Evolutionary conservation across 2,113 vertebrate species (phyloP).

Genomic region (Nothobranchius furzeri): DNA sequence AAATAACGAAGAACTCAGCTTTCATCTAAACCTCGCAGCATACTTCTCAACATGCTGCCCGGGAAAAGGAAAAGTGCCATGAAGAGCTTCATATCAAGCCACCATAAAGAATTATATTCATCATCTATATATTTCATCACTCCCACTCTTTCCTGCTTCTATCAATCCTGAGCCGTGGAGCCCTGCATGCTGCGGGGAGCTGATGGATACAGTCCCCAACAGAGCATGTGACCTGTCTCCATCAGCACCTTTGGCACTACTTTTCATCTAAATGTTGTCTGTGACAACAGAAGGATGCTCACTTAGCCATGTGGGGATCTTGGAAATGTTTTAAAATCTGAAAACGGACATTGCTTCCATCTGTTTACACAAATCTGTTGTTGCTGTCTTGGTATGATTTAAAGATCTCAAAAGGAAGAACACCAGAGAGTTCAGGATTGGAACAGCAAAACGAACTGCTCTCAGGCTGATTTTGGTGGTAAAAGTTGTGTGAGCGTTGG

Average conservation of each 20-base stretch:
- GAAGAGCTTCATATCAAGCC: constrained; percentile 44
- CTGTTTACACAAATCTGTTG: neutral
- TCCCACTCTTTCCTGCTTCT: constrained; percentile 70
- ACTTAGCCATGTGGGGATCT: constrained; percentile 9
- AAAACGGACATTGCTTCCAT: constrained; percentile 11
- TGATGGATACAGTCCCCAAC: constrained; percentile 70
- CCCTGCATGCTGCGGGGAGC: constrained; percentile 64
- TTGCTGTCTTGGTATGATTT: neutral
- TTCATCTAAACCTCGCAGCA: constrained; percentile 23
- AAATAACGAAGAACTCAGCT: neutral
- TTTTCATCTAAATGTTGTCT: constrained; percentile 65
- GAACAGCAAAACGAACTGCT: neutral
- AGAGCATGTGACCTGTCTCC: constrained; percentile 60
- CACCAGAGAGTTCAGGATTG: neutral
- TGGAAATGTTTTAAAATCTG: constrained; percentile 7
- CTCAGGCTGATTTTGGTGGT: constrained; percentile 6
- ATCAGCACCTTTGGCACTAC: constrained; percentile 42
- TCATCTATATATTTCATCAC: constrained; percentile 76
- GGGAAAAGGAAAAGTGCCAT: constrained; percentile 37
- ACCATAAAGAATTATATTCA: constrained; percentile 68
- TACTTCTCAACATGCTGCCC: constrained; percentile 24
- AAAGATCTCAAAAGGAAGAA: neutral
- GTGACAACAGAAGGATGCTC: constrained; percentile 52
- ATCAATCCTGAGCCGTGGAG: constrained; percentile 72
- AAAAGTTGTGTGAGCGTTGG: constrained; percentile 20